phyloP scores from a whole-genome alignment of 2,113 vertebrate genomes.

The Chaenocephalus aceratus region DNA sequence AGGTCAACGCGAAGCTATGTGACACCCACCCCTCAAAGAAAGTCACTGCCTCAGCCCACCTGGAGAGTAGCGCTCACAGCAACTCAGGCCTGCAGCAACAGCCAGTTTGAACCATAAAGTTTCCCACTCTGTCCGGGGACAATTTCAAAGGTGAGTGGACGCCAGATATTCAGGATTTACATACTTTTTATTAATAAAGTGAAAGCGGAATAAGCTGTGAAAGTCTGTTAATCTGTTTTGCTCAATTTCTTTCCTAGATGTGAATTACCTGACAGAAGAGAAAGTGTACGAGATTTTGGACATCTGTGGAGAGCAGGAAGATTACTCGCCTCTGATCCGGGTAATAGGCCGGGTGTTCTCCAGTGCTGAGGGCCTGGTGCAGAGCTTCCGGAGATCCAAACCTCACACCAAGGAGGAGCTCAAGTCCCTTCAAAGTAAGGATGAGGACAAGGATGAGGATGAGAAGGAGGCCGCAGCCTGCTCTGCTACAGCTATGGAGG shows the following conservation, averaged over 20 bases:
- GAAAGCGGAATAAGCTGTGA: not conserved
- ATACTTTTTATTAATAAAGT: not conserved
- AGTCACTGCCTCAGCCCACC: slow-evolving; percentile 94
- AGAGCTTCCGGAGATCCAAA: slow-evolving; percentile 94
- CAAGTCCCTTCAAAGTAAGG: slow-evolving; percentile 96
- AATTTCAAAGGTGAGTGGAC: slow-evolving; percentile 93
- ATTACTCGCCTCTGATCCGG: slow-evolving; percentile 96
- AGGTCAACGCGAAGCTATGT: slow-evolving; percentile 97
- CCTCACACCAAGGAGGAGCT: slow-evolving; percentile 98
- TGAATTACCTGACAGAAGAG: slow-evolving; percentile 95
- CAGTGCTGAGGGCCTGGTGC: slow-evolving; percentile 94
- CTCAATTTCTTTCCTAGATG: slow-evolving; percentile 81
- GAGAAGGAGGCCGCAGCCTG: slow-evolving; percentile 91
- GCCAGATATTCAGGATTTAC: not conserved
- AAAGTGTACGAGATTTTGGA: slow-evolving; percentile 97
- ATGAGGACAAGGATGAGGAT: slow-evolving; percentile 98
- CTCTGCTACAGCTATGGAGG: slow-evolving; percentile 92
- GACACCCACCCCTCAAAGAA: slow-evolving; percentile 99
- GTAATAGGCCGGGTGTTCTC: slow-evolving; percentile 97
- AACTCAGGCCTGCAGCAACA: slow-evolving; percentile 89
- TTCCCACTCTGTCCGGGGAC: slow-evolving; percentile 87
- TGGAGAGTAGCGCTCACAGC: slow-evolving; percentile 92
- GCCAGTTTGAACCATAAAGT: slow-evolving; percentile 94
- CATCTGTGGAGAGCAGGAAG: slow-evolving; percentile 92
- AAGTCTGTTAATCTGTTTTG: not conserved